Evolutionary conservation across 1,140 invertebrate species (phyloP), one percentile per base, ranked within the genome.

Genomic region (Bombus superbus): DNA sequence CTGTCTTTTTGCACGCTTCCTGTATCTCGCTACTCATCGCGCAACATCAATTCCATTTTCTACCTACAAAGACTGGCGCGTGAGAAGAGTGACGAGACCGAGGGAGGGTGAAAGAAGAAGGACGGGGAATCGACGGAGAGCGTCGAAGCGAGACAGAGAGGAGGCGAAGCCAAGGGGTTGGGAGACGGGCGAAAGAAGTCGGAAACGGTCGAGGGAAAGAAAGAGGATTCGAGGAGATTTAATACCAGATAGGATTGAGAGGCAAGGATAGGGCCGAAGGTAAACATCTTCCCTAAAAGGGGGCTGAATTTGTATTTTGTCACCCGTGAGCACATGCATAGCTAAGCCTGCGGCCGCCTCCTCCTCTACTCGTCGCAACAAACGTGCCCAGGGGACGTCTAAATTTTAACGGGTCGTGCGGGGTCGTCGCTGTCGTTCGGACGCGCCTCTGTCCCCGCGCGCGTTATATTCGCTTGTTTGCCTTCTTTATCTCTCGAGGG

Each of bases 171-270:
- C 18, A 6, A 1, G 47, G 22, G 47, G 18, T 0, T 38, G 22
- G 18, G 47, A 25, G 44, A 32, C 9, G 35, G 11, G 25, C 66
- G 47, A 91, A 88, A 89, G 75, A 86, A 83, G 62, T 53, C 72
- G 80, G 77, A 90, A 87, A 86, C 89, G 88, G 76, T 79, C 47
- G 72, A 57, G 40, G 80, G 62, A 69, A 85, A 87, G 76, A 90
- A 91, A 91, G 81, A 83, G 83, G 87, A 90, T 93, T 93, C 91
- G 90, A 90, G 89, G 86, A 92, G 93, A 94, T 94, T 94, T 94
- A 94, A 94, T 94, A 94, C 82, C 88, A 94, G 93, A 94, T 94
- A 94, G 87, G 92, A 94, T 94, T 94, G 93, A 94, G 74, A 86
- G 80, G 81, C 75, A 76, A 88, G 74, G 64, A 79, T 77, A 82